Conservation (phyloP, 2,113 vertebrate genomes). For the Melierax canorus region DNA sequence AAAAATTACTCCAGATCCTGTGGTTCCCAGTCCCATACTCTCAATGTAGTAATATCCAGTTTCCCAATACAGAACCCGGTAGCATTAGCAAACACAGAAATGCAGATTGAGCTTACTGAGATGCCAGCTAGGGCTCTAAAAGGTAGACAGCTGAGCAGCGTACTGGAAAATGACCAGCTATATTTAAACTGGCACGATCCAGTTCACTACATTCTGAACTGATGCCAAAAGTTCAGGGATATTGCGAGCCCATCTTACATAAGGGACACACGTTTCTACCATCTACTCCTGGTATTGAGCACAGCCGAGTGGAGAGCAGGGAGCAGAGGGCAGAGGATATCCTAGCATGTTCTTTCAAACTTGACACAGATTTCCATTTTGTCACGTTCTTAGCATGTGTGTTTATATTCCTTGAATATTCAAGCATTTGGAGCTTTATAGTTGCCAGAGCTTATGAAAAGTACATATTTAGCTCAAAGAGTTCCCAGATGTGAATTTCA, state of each 20-base stretch:
- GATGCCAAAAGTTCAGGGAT: constrained; percentile 41
- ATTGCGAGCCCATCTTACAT: neutral
- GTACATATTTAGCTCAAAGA: constrained; percentile 63
- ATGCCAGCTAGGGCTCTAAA: constrained; percentile 40
- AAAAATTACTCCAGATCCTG: neutral
- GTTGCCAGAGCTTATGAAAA: constrained; percentile 61
- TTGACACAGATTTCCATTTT: constrained; percentile 38
- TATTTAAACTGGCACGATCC: constrained; percentile 49
- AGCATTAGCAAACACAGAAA: constrained; percentile 15
- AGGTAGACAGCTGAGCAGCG: constrained; percentile 55
- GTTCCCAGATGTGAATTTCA: constrained; percentile 63
- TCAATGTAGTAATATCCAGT: neutral
- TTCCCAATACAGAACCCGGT: neutral
- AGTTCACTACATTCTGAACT: constrained; percentile 25
- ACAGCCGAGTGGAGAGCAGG: neutral
- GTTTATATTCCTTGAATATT: constrained; percentile 58
- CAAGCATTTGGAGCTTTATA: constrained; percentile 49
- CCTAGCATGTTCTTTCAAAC: constrained; percentile 18
- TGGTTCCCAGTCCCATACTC: neutral
- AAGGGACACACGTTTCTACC: neutral
- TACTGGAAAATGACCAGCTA: constrained; percentile 55
- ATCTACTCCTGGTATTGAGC: neutral
- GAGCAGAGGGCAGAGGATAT: constrained; percentile 32
- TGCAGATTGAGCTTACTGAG: constrained; percentile 2
- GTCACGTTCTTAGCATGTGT: constrained; percentile 38